Conservation (phyloP, 2,113 vertebrate species). For the Hippocampus abdominalis region DNA sequence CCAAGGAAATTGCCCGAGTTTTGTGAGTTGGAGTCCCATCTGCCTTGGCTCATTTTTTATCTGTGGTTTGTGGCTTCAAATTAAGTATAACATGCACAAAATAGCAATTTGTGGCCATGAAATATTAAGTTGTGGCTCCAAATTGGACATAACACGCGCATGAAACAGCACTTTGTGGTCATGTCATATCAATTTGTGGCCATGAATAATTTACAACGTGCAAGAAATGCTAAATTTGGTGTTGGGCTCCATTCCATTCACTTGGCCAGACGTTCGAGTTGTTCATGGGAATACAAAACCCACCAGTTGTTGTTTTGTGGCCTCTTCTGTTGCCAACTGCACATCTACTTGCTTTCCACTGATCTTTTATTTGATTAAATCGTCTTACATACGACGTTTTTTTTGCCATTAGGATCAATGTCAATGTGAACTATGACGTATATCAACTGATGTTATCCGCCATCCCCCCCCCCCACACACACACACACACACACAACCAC, state of each 20-base stretch:
- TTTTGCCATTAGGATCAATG: neutral
- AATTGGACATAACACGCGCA: neutral
- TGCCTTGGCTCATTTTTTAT: no score
- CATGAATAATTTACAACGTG: neutral
- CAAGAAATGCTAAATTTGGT: neutral
- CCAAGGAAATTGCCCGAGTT: no score
- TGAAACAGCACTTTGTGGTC: neutral
- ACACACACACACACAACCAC: no score
- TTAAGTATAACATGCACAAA: neutral
- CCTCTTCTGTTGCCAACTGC: neutral
- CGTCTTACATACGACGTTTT: neutral
- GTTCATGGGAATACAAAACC: no score
- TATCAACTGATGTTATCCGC: neutral
- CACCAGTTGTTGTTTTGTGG: neutral
- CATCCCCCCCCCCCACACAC: no score
- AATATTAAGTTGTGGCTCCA: neutral
- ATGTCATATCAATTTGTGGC: neutral
- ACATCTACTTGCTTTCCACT: neutral
- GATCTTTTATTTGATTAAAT: neutral
- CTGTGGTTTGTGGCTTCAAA: no score
- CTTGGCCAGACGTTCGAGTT: no score
- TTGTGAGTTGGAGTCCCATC: no score
- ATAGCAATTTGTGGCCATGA: neutral
- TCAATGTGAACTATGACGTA: neutral
- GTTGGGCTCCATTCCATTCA: no score